phyloP scores from a whole-genome alignment of 2,888 invertebrate genomes.

The Drosophila setosimentum region DNA sequence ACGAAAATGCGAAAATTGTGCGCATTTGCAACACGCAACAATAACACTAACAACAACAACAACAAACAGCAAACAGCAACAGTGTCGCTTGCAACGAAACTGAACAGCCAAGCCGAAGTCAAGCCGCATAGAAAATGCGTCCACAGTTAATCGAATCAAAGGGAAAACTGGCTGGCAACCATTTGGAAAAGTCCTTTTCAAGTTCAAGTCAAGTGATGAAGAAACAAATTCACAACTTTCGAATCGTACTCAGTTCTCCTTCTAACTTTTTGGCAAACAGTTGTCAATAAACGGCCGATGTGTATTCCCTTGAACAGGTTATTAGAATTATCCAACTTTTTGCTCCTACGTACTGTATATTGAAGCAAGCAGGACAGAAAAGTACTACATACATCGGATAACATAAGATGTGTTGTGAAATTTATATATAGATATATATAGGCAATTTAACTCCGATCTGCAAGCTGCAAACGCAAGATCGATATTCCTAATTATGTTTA shows the following conservation, averaged over 20 bases:
- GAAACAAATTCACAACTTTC: neutral
- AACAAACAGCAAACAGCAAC: conserved; percentile 4
- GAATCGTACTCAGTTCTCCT: neutral
- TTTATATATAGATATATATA: neutral
- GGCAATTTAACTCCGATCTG: neutral
- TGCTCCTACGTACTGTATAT: too few relatives aligned
- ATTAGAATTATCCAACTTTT: too few relatives aligned
- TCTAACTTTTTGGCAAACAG: neutral
- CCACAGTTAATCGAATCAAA: neutral
- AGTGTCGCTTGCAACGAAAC: neutral
- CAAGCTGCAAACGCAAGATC: too few relatives aligned
- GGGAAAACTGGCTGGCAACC: neutral
- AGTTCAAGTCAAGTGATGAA: neutral
- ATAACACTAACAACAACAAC: conserved; percentile 10
- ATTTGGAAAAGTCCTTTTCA: neutral
- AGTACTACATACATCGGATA: neutral
- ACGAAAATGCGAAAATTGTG: conserved; percentile 53
- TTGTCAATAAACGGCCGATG: neutral
- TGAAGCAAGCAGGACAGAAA: neutral
- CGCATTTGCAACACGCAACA: conserved; percentile 41
- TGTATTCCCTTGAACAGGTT: too few relatives aligned
- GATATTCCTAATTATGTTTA: neutral
- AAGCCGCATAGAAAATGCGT: neutral
- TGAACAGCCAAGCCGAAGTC: neutral
- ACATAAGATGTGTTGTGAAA: neutral